Evolutionary conservation across 1,140 invertebrate species (phyloP).

Genomic region (Diprion similis): DNA sequence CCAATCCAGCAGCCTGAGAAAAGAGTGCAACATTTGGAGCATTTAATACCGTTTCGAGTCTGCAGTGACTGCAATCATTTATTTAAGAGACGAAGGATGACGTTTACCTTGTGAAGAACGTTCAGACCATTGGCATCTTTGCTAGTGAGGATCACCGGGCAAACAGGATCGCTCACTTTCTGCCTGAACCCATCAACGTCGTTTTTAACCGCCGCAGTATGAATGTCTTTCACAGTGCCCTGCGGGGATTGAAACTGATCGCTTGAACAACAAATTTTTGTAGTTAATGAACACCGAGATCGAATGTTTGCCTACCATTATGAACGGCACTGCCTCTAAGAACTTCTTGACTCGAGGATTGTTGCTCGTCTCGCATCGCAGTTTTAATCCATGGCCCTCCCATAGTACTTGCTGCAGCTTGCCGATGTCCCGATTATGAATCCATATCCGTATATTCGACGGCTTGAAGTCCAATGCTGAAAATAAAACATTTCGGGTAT

Average conservation of each 20-base stretch:
- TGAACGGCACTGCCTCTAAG: constrained; percentile 83
- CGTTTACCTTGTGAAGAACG: constrained; percentile 78
- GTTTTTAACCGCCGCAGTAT: constrained; percentile 77
- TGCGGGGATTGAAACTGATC: constrained; percentile 46
- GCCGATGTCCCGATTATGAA: constrained; percentile 85
- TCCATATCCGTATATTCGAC: constrained; percentile 91
- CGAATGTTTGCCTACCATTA: constrained; percentile 73
- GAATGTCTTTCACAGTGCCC: constrained; percentile 84
- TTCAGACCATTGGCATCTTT: constrained; percentile 83
- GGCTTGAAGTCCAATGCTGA: constrained; percentile 77
- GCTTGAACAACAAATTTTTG: background rate
- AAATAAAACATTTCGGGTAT: constrained; percentile 6
- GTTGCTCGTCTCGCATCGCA: constrained; percentile 83
- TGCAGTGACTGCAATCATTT: background rate
- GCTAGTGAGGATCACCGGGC: constrained; percentile 75
- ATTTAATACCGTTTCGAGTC: too few species aligned
- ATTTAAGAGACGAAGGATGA: background rate
- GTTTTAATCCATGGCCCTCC: constrained; percentile 83
- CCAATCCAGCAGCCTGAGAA: constrained; percentile 79
- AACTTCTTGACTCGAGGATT: constrained; percentile 81
- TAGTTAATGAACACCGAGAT: background rate
- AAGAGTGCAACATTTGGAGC: background rate
- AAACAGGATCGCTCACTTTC: constrained; percentile 72
- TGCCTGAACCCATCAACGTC: constrained; percentile 76
- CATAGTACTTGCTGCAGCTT: constrained; percentile 85